Base-by-base conservation (phyloP, 2,797 vertebrate species). In the Choloepus didactylus region DNA sequence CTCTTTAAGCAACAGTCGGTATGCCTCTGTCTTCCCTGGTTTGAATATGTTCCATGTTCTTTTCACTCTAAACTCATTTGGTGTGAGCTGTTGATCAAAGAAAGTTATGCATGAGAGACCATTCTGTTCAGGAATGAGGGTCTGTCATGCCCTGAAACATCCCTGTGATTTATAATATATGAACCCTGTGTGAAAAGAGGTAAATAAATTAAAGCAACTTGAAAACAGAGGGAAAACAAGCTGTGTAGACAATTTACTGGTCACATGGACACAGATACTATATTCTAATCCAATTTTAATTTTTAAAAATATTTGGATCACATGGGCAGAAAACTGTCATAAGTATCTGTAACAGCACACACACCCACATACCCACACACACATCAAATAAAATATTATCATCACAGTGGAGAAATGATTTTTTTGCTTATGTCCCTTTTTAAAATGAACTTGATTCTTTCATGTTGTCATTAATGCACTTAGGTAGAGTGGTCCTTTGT, bases 161-260 rank as follows among this genome's bases (percentile, higher is more conserved):
- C 69, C 59, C 51, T 94, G 94, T 97, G 96, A 97, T 97, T 97
- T 95, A 97, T 96, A 95, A 97, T 94, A 97, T 56, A 97, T 97
- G 97, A 95, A 96, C 86, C 95, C 91, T 12, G 76, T 80, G 64
- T 93, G 88, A 92, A 95, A 95, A 89, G 44, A 81, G 31, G 91
- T 93, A 96, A 96, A 97, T 95, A 97, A 92, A 96, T 95, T 80
- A 97, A 87, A 66, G 14, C 79, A 93, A 92, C 87, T 82, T 93
- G 84, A 96, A 97, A 93, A 96, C 69, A 60, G 31, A 44, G 29
- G 21, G 66, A 73, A 96, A 96, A 90, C 67, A 89, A 16, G 35
- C 75, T 92, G 46, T 90, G 62, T 41, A 29, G 46, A 62, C 19
- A 69, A 83, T 92, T 81, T 82, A 82, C 76, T 31, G 23, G 49